Percentiles rank a stretch among this genome's conserved stretches.
phyloP scores from a whole-genome alignment of 1,140 invertebrate species.

The Luehdorfia chinensis region DNA sequence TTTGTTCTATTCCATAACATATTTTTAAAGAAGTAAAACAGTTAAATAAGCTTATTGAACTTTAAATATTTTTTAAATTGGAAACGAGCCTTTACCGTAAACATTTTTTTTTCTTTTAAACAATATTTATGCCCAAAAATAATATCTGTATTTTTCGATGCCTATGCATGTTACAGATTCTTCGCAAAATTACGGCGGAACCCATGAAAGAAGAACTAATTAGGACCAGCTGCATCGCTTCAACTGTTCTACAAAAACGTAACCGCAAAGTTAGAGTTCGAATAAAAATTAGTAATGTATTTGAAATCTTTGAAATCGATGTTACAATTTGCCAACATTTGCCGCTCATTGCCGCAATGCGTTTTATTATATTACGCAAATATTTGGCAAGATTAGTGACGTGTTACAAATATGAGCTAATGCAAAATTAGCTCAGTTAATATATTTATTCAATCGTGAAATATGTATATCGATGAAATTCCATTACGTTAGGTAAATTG shows the following conservation, averaged over 20 bases:
- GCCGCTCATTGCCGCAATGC: not conserved
- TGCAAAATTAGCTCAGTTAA: not conserved
- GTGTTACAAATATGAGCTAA: not conserved
- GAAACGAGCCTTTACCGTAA: too few species aligned
- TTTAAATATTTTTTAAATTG: too few species aligned
- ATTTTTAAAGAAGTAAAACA: not conserved
- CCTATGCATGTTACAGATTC: slow-evolving; percentile 44
- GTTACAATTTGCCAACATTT: too few species aligned
- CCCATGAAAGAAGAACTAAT: slow-evolving; percentile 30
- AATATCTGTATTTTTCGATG: not conserved
- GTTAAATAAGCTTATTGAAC: too few species aligned
- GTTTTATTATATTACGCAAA: too few species aligned
- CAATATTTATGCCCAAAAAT: too few species aligned
- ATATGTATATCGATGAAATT: slow-evolving; percentile 17
- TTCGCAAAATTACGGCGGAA: slow-evolving; percentile 66
- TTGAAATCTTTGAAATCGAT: slow-evolving; percentile 2
- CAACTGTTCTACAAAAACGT: not conserved
- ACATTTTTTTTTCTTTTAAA: too few species aligned
- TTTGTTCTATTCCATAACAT: slow-evolving; percentile 1
- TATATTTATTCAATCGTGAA: not conserved
- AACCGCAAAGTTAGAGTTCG: not conserved
- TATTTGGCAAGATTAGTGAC: not conserved
- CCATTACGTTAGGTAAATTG: slow-evolving; percentile 25
- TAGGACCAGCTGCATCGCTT: not conserved
- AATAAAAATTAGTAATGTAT: slow-evolving; percentile 5